phyloP scores from a whole-genome alignment of 2,888 invertebrate genomes.

The Pammene fasciana region DNA sequence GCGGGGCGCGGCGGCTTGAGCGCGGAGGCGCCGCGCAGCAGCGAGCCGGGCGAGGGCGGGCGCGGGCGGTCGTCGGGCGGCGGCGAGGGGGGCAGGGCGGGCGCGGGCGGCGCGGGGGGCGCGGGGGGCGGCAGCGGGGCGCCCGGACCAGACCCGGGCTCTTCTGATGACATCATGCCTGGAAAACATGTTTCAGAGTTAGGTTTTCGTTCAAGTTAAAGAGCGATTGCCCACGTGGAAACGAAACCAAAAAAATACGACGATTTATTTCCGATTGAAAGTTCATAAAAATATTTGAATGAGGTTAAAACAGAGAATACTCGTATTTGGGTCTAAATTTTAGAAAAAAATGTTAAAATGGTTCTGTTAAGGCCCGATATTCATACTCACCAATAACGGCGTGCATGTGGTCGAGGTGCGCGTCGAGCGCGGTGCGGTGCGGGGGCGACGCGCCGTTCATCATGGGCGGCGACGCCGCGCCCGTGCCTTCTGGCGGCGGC shows the following conservation, averaged over 20 bases:
- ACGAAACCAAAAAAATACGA: too few relatives aligned
- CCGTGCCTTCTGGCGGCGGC: slow-evolving; percentile 73
- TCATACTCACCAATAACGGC: slow-evolving; percentile 69
- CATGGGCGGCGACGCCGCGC: slow-evolving; percentile 58
- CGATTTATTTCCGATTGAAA: too few relatives aligned
- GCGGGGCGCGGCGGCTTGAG: slow-evolving; percentile 89
- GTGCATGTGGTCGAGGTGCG: slow-evolving; percentile 80
- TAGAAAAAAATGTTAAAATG: too few relatives aligned
- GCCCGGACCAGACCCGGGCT: slow-evolving; percentile 52
- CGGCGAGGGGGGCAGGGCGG: slow-evolving; percentile 81
- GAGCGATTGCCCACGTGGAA: too few relatives aligned
- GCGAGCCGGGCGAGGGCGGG: slow-evolving; percentile 85
- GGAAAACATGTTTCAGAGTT: not conserved
- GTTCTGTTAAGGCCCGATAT: too few relatives aligned
- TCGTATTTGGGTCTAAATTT: too few relatives aligned
- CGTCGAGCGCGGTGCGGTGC: slow-evolving; percentile 85
- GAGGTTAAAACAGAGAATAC: too few relatives aligned
- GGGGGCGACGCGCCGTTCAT: slow-evolving; percentile 85
- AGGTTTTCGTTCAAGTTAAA: too few relatives aligned
- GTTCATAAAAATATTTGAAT: too few relatives aligned
- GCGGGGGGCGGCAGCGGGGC: slow-evolving; percentile 66
- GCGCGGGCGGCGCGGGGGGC: slow-evolving; percentile 68
- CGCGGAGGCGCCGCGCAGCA: slow-evolving; percentile 86
- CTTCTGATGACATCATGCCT: slow-evolving; percentile 76
- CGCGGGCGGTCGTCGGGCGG: slow-evolving; percentile 84